Evolutionary conservation across 2,113 vertebrate genomes (phyloP).

Genomic region (Macquaria australasica): DNA sequence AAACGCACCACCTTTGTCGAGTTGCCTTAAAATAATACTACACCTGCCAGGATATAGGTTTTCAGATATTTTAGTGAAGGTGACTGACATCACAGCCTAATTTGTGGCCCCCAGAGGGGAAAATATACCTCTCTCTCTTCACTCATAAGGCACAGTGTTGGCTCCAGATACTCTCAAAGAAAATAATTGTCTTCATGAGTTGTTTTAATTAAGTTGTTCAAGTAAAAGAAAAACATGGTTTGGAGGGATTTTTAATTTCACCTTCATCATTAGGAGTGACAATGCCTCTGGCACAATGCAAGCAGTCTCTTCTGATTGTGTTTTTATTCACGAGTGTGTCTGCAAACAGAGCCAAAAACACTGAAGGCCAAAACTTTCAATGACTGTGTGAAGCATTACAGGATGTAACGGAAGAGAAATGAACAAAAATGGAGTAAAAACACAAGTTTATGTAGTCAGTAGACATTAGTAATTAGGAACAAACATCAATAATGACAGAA

Average conservation of each 20-base stretch:
- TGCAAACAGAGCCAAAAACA: slow-evolving; percentile 61
- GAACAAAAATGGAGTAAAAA: slow-evolving; percentile 30
- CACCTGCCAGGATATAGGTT: slow-evolving; percentile 13
- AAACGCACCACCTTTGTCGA: neutral
- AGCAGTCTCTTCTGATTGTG: slow-evolving; percentile 48
- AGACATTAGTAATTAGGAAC: slow-evolving; percentile 18
- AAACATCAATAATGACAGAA: slow-evolving; percentile 13
- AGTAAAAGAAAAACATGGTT: slow-evolving; percentile 56
- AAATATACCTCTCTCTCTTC: slow-evolving; percentile 10
- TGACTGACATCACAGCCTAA: slow-evolving; percentile 18
- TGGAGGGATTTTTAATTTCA: slow-evolving; percentile 71
- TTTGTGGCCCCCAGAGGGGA: neutral
- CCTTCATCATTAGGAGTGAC: slow-evolving; percentile 66
- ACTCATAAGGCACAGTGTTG: slow-evolving; percentile 13
- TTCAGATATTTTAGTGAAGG: slow-evolving; percentile 29
- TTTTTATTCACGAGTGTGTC: slow-evolving; percentile 66
- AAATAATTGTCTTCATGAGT: slow-evolving; percentile 36
- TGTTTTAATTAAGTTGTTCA: slow-evolving; percentile 58
- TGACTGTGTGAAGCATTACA: slow-evolving; percentile 39
- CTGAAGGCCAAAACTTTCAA: slow-evolving; percentile 70
- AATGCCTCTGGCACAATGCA: slow-evolving; percentile 54
- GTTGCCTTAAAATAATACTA: neutral
- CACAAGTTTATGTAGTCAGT: slow-evolving; percentile 16
- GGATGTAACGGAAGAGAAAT: slow-evolving; percentile 47
- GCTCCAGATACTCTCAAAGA: slow-evolving; percentile 28